Evolutionary conservation across 2,797 vertebrate genomes (phyloP).

Genomic region (Rhyacichthys aspro): DNA sequence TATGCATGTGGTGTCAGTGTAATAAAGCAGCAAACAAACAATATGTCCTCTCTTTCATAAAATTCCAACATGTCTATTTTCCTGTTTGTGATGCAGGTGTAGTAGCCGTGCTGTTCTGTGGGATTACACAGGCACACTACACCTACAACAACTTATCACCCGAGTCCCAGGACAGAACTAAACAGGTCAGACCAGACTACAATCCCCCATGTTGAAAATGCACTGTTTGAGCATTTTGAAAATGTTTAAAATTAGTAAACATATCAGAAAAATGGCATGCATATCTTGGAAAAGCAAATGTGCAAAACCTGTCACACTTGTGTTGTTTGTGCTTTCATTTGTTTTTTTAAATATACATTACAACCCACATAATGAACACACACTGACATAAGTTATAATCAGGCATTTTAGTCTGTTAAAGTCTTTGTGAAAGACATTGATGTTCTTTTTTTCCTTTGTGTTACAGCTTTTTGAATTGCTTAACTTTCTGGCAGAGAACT

Average conservation of each 20-base stretch:
- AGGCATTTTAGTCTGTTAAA: not conserved
- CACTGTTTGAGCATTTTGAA: not conserved
- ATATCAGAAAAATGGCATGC: not conserved
- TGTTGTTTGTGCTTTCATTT: conserved; percentile 17
- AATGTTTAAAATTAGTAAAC: too few species aligned
- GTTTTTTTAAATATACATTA: conserved; percentile 19
- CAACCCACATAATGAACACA: too few species aligned
- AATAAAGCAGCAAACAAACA: too few species aligned
- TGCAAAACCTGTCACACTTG: conserved; percentile 1
- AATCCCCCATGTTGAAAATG: too few species aligned
- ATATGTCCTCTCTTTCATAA: not conserved
- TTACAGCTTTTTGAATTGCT: conserved; percentile 94
- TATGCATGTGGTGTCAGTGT: too few species aligned
- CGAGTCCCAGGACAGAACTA: conserved; percentile 93
- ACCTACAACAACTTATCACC: conserved; percentile 96
- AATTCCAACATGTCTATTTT: not conserved
- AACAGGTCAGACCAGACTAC: conserved; percentile 83
- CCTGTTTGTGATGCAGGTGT: conserved; percentile 80
- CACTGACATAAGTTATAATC: not conserved
- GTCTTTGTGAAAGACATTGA: not conserved
- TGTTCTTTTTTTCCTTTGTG: not conserved
- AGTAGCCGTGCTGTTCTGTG: conserved; percentile 95
- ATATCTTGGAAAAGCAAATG: not conserved
- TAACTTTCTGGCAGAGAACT: conserved; percentile 98
- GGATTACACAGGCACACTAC: conserved; percentile 97